Percentiles rank a stretch among this genome's conserved stretches.
phyloP scores from a whole-genome alignment of 2,797 vertebrate genomes.

The Dipus sagitta region DNA sequence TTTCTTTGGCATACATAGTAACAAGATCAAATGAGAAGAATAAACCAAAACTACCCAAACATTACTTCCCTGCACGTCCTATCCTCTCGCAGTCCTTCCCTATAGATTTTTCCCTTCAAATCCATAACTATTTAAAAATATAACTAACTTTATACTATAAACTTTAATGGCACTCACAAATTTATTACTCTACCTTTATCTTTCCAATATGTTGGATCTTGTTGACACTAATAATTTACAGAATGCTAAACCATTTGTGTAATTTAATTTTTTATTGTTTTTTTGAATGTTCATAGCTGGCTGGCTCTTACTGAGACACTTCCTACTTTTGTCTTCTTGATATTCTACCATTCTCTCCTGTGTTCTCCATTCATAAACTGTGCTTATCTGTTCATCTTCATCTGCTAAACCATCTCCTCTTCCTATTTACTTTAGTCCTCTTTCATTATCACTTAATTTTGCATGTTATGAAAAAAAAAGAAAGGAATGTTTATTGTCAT shows the following conservation, averaged over 20 bases:
- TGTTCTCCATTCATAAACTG: not conserved
- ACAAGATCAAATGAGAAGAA: not conserved
- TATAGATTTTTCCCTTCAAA: not conserved
- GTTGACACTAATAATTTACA: not conserved
- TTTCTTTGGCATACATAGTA: not conserved
- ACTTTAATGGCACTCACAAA: not conserved
- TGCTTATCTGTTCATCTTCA: not conserved
- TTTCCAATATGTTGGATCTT: not conserved
- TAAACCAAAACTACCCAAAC: not conserved
- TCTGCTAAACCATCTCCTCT: not conserved
- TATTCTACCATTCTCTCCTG: no score
- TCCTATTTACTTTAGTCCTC: not conserved
- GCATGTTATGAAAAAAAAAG: no score
- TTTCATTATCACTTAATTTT: no score
- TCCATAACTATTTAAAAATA: not conserved
- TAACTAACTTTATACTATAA: not conserved
- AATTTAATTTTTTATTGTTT: no score
- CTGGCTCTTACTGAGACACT: not conserved
- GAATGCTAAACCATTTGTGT: not conserved
- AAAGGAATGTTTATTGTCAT: no score
- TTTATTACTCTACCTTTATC: not conserved
- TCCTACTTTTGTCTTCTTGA: not conserved
- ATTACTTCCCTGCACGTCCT: not conserved
- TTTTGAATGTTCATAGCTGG: no score
- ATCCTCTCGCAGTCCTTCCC: not conserved